Percentiles rank a stretch among this genome's conserved stretches.
These are phyloP conservation scores for Sturnira hondurensis DNA, from an alignment of 2,113 vertebrate species.

Conservation along the genomic window DNA sequence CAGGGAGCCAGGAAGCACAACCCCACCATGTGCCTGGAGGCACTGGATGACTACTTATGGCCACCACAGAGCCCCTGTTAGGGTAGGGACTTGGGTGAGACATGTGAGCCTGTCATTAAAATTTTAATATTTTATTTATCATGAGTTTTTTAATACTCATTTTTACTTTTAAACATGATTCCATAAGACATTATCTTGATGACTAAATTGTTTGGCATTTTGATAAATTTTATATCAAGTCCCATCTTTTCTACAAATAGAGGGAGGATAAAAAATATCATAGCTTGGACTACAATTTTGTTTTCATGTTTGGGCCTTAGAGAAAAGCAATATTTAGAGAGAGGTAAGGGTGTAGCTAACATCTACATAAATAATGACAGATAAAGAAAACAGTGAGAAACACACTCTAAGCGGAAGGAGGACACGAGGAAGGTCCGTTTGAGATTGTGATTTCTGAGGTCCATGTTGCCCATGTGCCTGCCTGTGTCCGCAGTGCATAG, in stretches of 20 bases:
- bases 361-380: neutral
- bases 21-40: neutral
- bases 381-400: neutral
- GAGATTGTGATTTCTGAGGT: neutral
- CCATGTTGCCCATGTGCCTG: accelerated
- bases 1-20: neutral
- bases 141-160: neutral
- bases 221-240: neutral
- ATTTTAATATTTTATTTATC: neutral
- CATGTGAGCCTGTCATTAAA: neutral
- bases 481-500: neutral
- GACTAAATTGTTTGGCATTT: neutral
- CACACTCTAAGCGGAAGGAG: neutral
- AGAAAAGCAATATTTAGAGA: neutral
- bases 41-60: no score
- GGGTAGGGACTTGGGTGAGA: no score
- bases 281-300: neutral
- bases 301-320: neutral
- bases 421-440: neutral
- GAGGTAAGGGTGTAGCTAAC: neutral
- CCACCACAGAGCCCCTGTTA: neutral
- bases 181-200: neutral
- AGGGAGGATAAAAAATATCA: neutral
- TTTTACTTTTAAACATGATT: neutral
- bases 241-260: neutral